Conservation (phyloP, 2,797 vertebrate genomes). For the Ibycter americanus region DNA sequence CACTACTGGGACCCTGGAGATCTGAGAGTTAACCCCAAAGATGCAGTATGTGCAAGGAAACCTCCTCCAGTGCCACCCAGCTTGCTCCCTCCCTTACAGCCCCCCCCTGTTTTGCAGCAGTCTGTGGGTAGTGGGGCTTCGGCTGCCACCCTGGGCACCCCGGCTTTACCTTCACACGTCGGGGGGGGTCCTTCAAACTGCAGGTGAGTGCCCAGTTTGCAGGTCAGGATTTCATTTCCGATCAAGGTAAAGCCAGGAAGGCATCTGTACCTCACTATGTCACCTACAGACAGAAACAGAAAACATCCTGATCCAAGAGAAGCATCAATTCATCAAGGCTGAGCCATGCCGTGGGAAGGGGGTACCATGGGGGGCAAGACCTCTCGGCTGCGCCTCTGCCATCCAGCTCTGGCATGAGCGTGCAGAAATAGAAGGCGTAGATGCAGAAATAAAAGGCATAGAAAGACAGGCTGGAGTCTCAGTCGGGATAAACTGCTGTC, state of each 20-base stretch:
- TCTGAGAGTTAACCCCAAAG: background rate
- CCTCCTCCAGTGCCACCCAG: background rate
- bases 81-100: background rate
- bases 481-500: background rate
- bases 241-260: conserved; percentile 91
- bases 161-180: conserved; percentile 89
- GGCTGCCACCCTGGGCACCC: background rate
- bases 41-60: rapidly evolving
- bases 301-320: background rate
- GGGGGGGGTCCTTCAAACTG: conserved; percentile 95
- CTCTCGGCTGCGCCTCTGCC: background rate
- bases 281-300: conserved; percentile 76
- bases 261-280: conserved; percentile 93
- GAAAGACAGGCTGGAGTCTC: background rate
- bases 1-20: background rate
- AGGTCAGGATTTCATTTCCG: conserved; percentile 92
- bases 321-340: background rate
- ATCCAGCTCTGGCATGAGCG: rapidly evolving
- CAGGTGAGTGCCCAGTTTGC: conserved; percentile 88
- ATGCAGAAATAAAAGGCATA: background rate
- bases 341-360: background rate
- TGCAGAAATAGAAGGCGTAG: background rate
- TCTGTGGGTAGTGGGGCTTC: background rate
- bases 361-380: rapidly evolving
- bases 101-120: background rate